Conservation (phyloP, 2,888 invertebrate species). For the Leptopilina syphax region DNA sequence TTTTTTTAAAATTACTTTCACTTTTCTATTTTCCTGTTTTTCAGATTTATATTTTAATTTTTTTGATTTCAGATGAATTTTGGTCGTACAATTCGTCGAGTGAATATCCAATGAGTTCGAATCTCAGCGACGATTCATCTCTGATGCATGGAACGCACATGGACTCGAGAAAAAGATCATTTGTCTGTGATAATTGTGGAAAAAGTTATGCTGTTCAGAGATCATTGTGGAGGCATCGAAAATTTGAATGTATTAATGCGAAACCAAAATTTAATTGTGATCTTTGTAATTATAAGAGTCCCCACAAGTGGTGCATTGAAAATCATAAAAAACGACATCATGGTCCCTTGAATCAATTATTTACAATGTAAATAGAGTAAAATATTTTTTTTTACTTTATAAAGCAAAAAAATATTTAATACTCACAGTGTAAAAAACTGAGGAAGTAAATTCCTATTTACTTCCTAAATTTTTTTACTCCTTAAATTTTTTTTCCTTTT, state of each 20-base stretch:
- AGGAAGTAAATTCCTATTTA: no score
- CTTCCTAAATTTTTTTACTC: no score
- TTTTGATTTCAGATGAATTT: slow-evolving; percentile 57
- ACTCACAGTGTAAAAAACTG: no score
- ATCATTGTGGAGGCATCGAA: slow-evolving; percentile 72
- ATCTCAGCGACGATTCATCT: background rate
- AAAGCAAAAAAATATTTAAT: no score
- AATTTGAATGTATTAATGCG: slow-evolving; percentile 72
- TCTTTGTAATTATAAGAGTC: slow-evolving; percentile 67
- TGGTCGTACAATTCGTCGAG: slow-evolving; percentile 54
- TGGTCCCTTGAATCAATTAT: background rate
- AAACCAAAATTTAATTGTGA: slow-evolving; percentile 67
- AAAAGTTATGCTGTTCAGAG: slow-evolving; percentile 69
- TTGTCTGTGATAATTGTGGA: slow-evolving; percentile 68
- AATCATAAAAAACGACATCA: slow-evolving; percentile 69
- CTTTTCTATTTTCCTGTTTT: background rate
- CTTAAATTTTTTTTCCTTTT: no score
- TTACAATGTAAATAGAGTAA: background rate
- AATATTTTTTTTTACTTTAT: no score
- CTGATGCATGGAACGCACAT: background rate
- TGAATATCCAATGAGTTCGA: background rate
- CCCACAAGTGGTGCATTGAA: slow-evolving; percentile 72
- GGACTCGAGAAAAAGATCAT: slow-evolving; percentile 43
- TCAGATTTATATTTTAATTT: background rate
- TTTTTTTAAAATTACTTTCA: background rate